Evolutionary conservation across 1,140 invertebrate genomes (phyloP).

Genomic region (Drosophila tristis): DNA sequence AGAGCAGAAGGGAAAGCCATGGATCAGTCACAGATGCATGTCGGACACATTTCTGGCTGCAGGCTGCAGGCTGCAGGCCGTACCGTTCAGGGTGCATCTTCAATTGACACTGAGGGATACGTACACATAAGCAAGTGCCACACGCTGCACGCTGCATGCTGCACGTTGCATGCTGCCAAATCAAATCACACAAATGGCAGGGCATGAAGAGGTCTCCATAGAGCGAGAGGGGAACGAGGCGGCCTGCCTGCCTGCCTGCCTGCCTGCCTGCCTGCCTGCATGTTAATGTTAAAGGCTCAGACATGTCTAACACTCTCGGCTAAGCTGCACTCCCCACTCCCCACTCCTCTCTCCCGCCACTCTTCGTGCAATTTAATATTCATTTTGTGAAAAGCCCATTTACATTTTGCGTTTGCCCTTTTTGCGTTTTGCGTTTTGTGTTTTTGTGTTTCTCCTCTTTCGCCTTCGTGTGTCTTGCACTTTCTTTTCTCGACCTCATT

Average conservation of each 20-base stretch:
- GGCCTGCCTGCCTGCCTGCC: too few species aligned
- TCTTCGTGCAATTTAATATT: slow-evolving; percentile 73
- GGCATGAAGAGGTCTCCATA: too few species aligned
- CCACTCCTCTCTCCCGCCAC: background rate
- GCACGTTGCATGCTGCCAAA: too few species aligned
- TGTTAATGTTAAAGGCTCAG: slow-evolving; percentile 56
- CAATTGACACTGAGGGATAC: too few species aligned
- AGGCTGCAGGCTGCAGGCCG: too few species aligned
- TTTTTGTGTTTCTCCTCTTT: slow-evolving; percentile 4
- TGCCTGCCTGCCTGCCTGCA: slow-evolving; percentile 1
- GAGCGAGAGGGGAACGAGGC: background rate
- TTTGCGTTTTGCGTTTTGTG: slow-evolving; percentile 12
- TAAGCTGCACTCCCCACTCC: slow-evolving; percentile 20
- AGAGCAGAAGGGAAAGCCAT: too few species aligned
- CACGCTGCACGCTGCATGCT: too few species aligned
- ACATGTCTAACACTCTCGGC: slow-evolving; percentile 50
- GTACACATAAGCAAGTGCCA: too few species aligned
- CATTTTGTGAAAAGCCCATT: slow-evolving; percentile 77
- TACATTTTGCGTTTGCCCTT: slow-evolving; percentile 68
- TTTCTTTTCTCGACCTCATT: slow-evolving; percentile 58
- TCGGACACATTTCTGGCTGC: too few species aligned
- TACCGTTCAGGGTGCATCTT: too few species aligned
- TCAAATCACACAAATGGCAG: too few species aligned
- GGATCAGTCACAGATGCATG: too few species aligned
- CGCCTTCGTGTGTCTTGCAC: slow-evolving; percentile 47